These are phyloP conservation scores for Polypedilum vanderplanki DNA, from an alignment of 1,140 invertebrate species.

Conservation along the genomic window DNA sequence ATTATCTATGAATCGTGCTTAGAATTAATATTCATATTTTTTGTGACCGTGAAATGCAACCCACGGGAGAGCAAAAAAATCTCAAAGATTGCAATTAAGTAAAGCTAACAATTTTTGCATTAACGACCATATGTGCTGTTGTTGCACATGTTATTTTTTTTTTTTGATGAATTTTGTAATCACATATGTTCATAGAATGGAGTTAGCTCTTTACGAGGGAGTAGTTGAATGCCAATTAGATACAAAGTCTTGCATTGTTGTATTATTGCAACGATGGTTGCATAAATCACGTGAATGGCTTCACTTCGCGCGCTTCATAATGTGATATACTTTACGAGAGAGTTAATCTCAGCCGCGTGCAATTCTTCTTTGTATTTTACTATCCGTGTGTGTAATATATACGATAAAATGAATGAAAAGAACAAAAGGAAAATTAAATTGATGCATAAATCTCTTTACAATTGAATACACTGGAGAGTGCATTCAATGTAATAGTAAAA, in stretches of 20 bases:
- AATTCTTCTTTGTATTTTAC: neutral
- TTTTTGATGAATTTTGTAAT: neutral
- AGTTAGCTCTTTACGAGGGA: neutral
- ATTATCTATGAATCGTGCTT: neutral
- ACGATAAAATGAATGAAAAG: neutral
- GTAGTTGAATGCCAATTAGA: neutral
- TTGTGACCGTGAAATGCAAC: slow-evolving; percentile 17
- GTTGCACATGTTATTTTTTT: neutral
- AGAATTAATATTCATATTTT: neutral
- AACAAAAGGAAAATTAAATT: neutral
- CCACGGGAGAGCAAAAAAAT: neutral
- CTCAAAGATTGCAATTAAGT: neutral
- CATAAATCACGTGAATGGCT: slow-evolving; percentile 17
- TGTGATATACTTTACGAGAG: neutral
- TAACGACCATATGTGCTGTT: neutral
- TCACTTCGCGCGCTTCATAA: neutral
- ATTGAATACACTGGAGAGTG: too few species aligned
- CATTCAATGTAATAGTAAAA: too few species aligned
- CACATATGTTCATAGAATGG: neutral
- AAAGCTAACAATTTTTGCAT: neutral
- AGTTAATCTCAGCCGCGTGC: neutral
- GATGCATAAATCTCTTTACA: neutral
- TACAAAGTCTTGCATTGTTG: neutral
- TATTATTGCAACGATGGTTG: neutral
- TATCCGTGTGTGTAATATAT: neutral